Evolutionary conservation across 1,140 invertebrate genomes (phyloP), one percentile per base, ranked within the genome.

Genomic region (Calycopis cecrops): DNA sequence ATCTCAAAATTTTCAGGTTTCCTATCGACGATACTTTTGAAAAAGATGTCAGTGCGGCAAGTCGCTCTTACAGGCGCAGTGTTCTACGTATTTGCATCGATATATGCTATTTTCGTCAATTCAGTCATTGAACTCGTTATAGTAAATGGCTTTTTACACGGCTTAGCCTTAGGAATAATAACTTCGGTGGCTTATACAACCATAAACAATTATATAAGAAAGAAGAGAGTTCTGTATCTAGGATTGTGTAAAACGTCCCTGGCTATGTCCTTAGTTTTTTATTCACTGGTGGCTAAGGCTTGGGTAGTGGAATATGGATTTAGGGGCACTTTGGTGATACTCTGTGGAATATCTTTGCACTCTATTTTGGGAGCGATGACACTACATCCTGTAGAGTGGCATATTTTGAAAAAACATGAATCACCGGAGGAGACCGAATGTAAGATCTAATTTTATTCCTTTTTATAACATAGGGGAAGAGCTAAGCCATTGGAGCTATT

Each of bases 231-330:
- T 8, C 10, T 48, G 8, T 48, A 18, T n/a, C 12, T 48, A n/a
- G 47, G 47, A 33, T n/a, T 48, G 12, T 33, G 47, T 10, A 48
- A 48, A 21, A 28, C 47, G n/a, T 48, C 18, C 28, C 47, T 48
- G 0, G 47, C 47, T 6, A 16, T 44, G n/a, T 16, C 40, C 12
- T 16, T 9, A 2, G 40, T 44, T 0, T 4, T 44, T 16, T 44
- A 44, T 9, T 16, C 40, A 9, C 16, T 44, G 8, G 12, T 44
- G 2, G 14, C 40, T 6, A 44, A 44, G 12, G 14, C 17, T 16
- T 16, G 14, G 12, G 7, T 44, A 3, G 9, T 12, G 3, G 40
- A 44, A 16, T 44, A 44, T 16, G 40, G 40, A 9, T 44, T 44
- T 16, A 44, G 40, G 8, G 40, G 40, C 14, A 44, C 40, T 44